A percentile compares a stretch with the other conserved stretches of the same genome.
Conservation (phyloP, 1,140 invertebrate species). For the Drosophila micromelanica region DNA sequence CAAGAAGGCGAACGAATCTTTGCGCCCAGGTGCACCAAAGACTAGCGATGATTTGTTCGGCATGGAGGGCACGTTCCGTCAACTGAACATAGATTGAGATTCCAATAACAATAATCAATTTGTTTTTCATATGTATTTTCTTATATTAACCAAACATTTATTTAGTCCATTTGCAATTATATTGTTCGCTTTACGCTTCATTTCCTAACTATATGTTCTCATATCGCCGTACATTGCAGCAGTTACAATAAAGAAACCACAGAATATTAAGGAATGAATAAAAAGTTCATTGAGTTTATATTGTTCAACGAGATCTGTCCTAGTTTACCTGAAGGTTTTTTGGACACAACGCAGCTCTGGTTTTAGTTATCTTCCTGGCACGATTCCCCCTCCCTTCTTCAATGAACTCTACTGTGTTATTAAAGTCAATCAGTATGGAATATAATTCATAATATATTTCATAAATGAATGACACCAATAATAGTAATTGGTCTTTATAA, state of each 20-base stretch:
- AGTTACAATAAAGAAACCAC: slow-evolving; percentile 68
- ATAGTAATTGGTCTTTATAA: background rate
- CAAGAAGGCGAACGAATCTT: slow-evolving; percentile 89
- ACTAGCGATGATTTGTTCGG: slow-evolving; percentile 92
- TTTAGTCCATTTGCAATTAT: slow-evolving; percentile 45
- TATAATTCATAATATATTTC: too few species aligned
- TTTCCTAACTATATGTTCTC: slow-evolving; percentile 51
- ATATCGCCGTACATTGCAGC: slow-evolving; percentile 40
- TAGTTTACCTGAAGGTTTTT: too few species aligned
- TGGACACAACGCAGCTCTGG: too few species aligned
- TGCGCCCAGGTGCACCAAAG: slow-evolving; percentile 90
- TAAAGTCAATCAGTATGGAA: too few species aligned
- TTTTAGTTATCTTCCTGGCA: too few species aligned
- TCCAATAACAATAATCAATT: slow-evolving; percentile 13
- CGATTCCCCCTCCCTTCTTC: too few species aligned
- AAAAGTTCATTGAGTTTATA: slow-evolving; percentile 14
- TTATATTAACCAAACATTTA: slow-evolving; percentile 64
- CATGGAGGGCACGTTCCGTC: slow-evolving; percentile 92
- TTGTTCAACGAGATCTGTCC: background rate
- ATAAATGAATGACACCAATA: background rate
- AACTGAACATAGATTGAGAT: slow-evolving; percentile 89
- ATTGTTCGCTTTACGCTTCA: slow-evolving; percentile 68
- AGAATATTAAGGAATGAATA: slow-evolving; percentile 70
- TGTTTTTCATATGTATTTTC: slow-evolving; percentile 29
- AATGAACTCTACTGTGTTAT: too few species aligned